A percentile compares a stretch with the other conserved stretches of the same genome.
Conservation (phyloP, 2,888 invertebrate genomes). For the Torymus auratus region DNA sequence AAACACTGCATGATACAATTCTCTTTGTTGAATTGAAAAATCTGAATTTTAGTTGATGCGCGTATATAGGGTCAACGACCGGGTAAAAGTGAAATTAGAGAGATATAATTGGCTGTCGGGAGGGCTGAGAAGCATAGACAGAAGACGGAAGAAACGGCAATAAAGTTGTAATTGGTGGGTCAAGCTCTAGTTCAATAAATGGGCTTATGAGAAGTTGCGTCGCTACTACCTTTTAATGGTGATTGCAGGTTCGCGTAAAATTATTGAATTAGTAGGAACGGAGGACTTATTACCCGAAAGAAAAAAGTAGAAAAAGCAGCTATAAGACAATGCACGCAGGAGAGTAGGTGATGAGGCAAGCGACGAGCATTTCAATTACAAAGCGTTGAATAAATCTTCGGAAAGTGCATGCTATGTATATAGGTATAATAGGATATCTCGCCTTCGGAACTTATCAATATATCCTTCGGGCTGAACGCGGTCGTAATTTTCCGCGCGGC, state of each 20-base stretch:
- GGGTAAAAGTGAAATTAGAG: conserved; percentile 35
- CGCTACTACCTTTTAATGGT: conserved; percentile 18
- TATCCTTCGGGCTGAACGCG: conserved; percentile 13
- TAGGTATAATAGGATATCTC: background rate
- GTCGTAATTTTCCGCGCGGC: background rate
- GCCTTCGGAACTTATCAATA: conserved; percentile 21
- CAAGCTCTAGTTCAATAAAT: conserved; percentile 46
- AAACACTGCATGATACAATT: conserved; percentile 1
- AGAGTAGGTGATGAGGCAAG: background rate
- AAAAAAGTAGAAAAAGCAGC: background rate
- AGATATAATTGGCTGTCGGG: conserved; percentile 31
- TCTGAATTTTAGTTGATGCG: conserved; percentile 7
- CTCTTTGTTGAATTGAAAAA: background rate
- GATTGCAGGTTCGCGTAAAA: conserved; percentile 32
- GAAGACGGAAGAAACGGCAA: conserved; percentile 27
- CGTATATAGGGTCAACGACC: conserved; percentile 20
- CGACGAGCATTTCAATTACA: background rate
- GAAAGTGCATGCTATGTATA: background rate
- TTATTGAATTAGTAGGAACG: too few relatives aligned
- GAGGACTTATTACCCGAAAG: background rate
- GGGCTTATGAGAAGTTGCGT: conserved; percentile 22
- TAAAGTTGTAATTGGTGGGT: conserved; percentile 46
- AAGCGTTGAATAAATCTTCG: conserved; percentile 12
- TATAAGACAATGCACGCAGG: background rate
- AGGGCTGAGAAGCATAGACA: conserved; percentile 6